Conservation (phyloP, 2,888 invertebrate genomes). For the Phaedon cochleariae region DNA sequence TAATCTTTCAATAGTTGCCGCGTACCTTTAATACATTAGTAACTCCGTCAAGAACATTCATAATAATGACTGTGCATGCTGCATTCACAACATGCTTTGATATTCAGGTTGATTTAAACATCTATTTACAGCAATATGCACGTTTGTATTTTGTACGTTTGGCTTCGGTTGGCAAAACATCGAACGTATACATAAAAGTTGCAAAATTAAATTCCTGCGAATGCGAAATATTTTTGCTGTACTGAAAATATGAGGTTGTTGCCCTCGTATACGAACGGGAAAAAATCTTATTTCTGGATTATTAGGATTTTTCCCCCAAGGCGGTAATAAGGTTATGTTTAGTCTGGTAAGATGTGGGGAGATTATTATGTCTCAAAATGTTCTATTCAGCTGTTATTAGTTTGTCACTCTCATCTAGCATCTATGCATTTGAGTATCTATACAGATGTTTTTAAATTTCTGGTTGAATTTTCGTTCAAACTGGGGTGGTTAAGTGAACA, state of each 20-base stretch:
- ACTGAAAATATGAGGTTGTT: neutral
- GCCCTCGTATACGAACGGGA: neutral
- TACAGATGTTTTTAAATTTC: too few species aligned
- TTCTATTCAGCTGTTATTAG: neutral
- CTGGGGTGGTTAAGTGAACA: too few species aligned
- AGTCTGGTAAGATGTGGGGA: neutral
- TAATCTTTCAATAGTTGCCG: too few species aligned
- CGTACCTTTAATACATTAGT: neutral
- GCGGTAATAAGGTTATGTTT: constrained; percentile 1
- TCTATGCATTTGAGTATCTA: too few species aligned
- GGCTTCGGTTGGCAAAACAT: constrained; percentile 1
- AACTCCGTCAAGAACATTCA: neutral
- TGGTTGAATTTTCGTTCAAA: too few species aligned
- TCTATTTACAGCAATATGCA: neutral
- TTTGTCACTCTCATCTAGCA: neutral
- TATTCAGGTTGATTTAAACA: neutral
- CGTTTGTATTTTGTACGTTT: neutral
- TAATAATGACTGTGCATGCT: neutral
- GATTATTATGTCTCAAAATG: neutral
- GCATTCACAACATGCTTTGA: constrained; percentile 2
- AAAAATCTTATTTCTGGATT: neutral
- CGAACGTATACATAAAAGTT: neutral
- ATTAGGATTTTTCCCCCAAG: neutral
- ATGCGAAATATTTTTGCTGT: constrained; percentile 14
- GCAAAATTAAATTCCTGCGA: constrained; percentile 13